Conservation (phyloP, 64 coral and sea anemone genomes). For the Trachythela sp. region DNA sequence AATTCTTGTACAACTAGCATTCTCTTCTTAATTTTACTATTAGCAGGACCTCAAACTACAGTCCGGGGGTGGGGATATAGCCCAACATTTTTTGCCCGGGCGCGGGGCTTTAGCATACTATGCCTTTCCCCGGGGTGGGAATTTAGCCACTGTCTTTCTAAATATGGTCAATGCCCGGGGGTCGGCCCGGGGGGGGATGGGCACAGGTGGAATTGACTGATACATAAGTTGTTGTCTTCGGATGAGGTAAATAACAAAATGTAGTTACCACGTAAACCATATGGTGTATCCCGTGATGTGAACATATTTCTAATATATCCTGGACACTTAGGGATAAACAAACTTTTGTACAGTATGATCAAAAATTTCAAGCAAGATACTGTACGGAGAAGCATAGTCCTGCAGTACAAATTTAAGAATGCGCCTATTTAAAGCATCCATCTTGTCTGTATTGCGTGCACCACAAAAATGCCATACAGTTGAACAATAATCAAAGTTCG, state of each 20-base stretch:
- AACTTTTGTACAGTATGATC: neutral
- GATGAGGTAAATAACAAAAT: neutral
- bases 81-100: no score
- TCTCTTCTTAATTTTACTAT: no score
- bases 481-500: constrained; percentile 26
- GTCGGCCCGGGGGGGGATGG: no score
- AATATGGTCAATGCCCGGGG: no score
- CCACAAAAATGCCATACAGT: constrained; percentile 42
- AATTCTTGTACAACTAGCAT: no score
- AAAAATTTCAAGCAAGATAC: neutral
- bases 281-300: neutral
- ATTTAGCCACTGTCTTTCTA: no score
- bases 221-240: constrained; percentile 44
- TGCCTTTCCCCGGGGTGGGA: no score
- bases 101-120: no score
- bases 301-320: constrained; percentile 22
- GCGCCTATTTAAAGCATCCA: constrained; percentile 21
- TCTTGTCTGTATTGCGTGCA: neutral
- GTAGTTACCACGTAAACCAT: constrained; percentile 31
- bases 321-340: constrained; percentile 16
- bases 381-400: constrained; percentile 4
- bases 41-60: no score
- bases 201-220: no score
- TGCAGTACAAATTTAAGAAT: constrained; percentile 26
- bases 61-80: no score